A percentile compares a stretch with the other conserved stretches of the same genome.
Conservation (phyloP, 2,797 vertebrate genomes). For the Cheirogaleus major region DNA sequence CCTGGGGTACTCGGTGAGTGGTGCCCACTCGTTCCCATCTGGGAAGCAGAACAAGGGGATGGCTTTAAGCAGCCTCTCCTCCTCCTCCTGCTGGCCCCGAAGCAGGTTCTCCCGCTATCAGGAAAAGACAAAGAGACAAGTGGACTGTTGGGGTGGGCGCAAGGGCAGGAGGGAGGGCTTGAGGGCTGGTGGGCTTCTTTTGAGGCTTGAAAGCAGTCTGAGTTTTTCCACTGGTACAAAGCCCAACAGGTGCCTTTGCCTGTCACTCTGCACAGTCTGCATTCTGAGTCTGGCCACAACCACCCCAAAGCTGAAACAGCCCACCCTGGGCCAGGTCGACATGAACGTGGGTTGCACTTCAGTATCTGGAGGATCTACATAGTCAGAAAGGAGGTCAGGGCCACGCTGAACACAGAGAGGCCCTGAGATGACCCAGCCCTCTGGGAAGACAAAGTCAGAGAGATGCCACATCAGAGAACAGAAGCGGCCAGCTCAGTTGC, state of each 20-base stretch:
- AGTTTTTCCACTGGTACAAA: not conserved
- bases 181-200: not conserved
- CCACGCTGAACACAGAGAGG: not conserved
- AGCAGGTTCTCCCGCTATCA: slow-evolving; percentile 92
- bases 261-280: not conserved
- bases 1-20: slow-evolving; percentile 93
- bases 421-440: not conserved
- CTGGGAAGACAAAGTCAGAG: not conserved
- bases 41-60: slow-evolving; percentile 98
- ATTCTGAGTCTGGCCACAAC: not conserved
- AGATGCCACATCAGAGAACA: not conserved
- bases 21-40: slow-evolving; percentile 93
- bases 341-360: not conserved
- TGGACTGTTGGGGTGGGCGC: not conserved
- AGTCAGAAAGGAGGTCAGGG: not conserved
- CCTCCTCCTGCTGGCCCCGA: slow-evolving; percentile 93
- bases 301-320: not conserved
- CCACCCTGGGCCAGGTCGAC: not conserved
- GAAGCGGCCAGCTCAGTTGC: not conserved
- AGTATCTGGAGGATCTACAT: not conserved
- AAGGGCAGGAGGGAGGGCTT: not conserved
- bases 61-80: slow-evolving; percentile 92
- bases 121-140: not conserved
- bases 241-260: not conserved
- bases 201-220: not conserved